Evolutionary conservation across 2,888 invertebrate species (phyloP), one percentile per base, ranked within the genome.

Genomic region (Caenorhabditis sp.): DNA sequence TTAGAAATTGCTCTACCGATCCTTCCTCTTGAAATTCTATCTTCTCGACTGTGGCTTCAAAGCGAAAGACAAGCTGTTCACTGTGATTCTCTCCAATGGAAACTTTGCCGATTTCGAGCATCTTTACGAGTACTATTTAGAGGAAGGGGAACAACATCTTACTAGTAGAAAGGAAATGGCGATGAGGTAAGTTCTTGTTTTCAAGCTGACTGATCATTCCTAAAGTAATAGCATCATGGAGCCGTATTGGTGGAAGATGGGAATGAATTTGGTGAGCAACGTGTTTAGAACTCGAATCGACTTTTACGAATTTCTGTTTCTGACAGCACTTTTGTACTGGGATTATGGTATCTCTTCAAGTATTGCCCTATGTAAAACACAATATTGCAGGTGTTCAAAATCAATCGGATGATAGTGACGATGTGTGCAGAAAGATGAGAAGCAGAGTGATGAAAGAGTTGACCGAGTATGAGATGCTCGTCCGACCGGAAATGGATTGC

Each of bases 1-100:
- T n/a, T n/a, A n/a, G 55, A 55, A 55, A 20, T n/a, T 28, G 1
- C 55, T 55, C 28, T 28, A 22, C 6, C 26, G 28, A 11, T 6
- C 26, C 55, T 62, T 62, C 13, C 62, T 62, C 18, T 13, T 62
- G 26, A 62, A 62, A 47, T 62, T 62, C 18, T 47, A 28, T 28
- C n/a, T 62, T 0, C 24, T 62, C 18, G 62, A 62, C 1, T 26
- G 62, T 28, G 62, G 62, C 13, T 62, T 62, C 47, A 47, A 47
- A 26, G 9, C 62, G 5, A 47, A 47, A 47, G 62, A 40, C 11
- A 62, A 26, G n/a, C 6, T 2, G n/a, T 47, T 20, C 28, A 28
- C n/a, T 6, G 22, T 62, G 9, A 28, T 50, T 18, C 47, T 62
- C 18, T 26, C 62, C 6, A 62, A 62, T 47, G 47, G 47, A 28